Conservation (phyloP, 2,113 vertebrate species). For the Phocoena phocoena region DNA sequence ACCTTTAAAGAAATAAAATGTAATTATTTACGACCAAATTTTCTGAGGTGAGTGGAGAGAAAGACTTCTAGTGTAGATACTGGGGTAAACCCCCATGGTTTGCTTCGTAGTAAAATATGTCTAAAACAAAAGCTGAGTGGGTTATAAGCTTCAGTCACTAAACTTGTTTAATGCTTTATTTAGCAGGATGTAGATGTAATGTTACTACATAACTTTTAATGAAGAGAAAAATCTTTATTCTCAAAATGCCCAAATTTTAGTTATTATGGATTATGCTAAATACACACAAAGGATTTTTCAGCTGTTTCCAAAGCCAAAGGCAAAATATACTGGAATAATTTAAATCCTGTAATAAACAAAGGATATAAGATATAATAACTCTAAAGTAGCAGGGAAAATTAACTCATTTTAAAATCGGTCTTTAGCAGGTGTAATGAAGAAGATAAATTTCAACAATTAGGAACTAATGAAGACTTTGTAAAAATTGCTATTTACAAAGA, state of each 20-base stretch:
- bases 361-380: conserved; percentile 44
- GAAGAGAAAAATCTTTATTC: background rate
- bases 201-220: conserved; percentile 6
- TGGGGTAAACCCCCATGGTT: background rate
- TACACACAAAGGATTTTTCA: conserved; percentile 32
- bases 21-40: background rate
- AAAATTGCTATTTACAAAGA: conserved; percentile 67
- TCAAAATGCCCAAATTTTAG: conserved; percentile 41
- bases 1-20: background rate
- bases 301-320: conserved; percentile 46
- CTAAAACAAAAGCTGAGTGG: conserved; percentile 5
- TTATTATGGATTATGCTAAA: conserved; percentile 43
- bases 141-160: background rate
- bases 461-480: conserved; percentile 66
- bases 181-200: conserved; percentile 36
- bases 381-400: conserved; percentile 56
- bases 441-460: conserved; percentile 74
- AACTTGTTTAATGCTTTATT: background rate
- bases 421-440: conserved; percentile 67
- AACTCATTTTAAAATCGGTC: conserved; percentile 55
- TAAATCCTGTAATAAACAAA: conserved; percentile 62
- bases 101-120: background rate
- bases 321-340: conserved; percentile 54
- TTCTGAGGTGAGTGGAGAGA: background rate
- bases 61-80: background rate